A percentile compares a stretch with the other conserved stretches of the same genome.
These are phyloP conservation scores for Stomorhina lunata DNA, from an alignment of 2,888 invertebrate species.

Conservation along the genomic window DNA sequence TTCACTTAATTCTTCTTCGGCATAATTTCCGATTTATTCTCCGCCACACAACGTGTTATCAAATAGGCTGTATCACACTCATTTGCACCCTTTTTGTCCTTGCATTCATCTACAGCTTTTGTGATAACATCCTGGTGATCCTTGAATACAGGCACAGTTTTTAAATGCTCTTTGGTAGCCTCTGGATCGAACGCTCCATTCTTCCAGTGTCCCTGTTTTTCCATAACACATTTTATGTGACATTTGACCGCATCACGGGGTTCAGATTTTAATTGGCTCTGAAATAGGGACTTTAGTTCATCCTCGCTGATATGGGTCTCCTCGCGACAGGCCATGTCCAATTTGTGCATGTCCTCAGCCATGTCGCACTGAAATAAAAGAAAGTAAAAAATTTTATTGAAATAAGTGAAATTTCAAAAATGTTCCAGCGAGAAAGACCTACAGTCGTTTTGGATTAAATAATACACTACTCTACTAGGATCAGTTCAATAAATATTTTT, in stretches of 20 bases:
- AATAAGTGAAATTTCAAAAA: too few species aligned
- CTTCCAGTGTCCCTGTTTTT: conserved; percentile 72
- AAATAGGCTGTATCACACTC: conserved; percentile 76
- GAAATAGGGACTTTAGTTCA: conserved; percentile 68
- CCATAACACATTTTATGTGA: conserved; percentile 74
- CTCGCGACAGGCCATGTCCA: conserved; percentile 66
- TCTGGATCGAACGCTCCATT: conserved; percentile 72
- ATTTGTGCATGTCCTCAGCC: neutral
- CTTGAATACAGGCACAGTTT: conserved; percentile 68
- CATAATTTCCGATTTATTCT: conserved; percentile 65
- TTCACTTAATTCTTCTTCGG: too few species aligned
- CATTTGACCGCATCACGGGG: conserved; percentile 73
- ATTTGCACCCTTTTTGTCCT: conserved; percentile 71
- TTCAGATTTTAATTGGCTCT: conserved; percentile 62
- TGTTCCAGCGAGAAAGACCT: too few species aligned
- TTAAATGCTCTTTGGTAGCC: conserved; percentile 64
- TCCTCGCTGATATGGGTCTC: conserved; percentile 67
- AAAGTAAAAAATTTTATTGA: neutral
- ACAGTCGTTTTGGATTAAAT: too few species aligned
- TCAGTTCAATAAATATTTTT: too few species aligned
- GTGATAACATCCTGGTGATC: conserved; percentile 69
- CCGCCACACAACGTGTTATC: conserved; percentile 72
- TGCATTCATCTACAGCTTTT: conserved; percentile 72
- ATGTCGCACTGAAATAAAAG: conserved; percentile 11
- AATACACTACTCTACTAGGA: too few species aligned